Base-by-base conservation (phyloP, 2,888 invertebrate genomes). In the Scelioninae gen. 2 region DNA sequence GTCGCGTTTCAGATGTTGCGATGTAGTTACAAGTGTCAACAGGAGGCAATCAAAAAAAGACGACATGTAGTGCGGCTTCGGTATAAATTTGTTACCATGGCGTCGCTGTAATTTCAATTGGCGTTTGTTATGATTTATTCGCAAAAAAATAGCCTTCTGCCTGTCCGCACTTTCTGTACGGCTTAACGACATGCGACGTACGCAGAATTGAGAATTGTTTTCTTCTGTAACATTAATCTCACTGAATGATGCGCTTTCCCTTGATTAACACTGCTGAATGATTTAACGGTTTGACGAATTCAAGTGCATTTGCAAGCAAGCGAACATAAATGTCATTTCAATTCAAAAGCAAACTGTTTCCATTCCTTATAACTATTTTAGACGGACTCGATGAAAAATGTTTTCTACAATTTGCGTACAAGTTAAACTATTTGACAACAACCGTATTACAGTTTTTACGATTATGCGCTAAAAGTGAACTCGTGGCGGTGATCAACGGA, bases 141-240 rank as follows among this genome's bases (percentile, higher is more conserved):
- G 43, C 31, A n/a, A 46, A 58, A 67, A 61, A 64, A 57, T 46
- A 28, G 43, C 41, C 45, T 60, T 64, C 45, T 18, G 31, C 18
- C 45, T n/a, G 61, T 58, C 48, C 7, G 28, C 28, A 37, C 55
- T 55, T 52, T 55, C 43, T 41, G 52, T 52, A 28, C 43, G 46
- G 35, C 61, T 61, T 41, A 58, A 52, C 58, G 46, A 19, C 31
- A 28, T 39, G 52, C 33, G 19, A 13, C 19, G 4, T 57, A 71
- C 71, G 43, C 50, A 37, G 55, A 73, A 48, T 22, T 22, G 19
- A 16, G 35, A 35, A 48, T 37, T 63, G 41, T 45, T 68, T 67
- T 63, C 69, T 69, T 63, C 69, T 60, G 58, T 73, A 64, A 48
- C 68, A 73, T 69, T 69, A 68, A 73, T 68, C 69, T 61, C 15